phyloP scores from a whole-genome alignment of 2,113 vertebrate genomes.

The Campylomormyrus numenius region DNA sequence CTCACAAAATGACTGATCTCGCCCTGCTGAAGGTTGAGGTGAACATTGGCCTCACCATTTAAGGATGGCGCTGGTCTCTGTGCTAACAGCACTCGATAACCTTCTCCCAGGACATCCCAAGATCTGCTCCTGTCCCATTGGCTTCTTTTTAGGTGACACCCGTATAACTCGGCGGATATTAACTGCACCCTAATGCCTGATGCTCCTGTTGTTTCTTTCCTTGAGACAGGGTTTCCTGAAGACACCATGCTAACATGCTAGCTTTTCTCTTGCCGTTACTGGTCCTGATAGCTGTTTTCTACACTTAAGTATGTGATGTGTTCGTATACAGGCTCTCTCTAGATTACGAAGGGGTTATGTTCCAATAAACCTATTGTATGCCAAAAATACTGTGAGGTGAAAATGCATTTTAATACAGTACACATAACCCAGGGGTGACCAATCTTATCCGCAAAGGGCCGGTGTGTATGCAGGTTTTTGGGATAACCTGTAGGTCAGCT shows the following conservation, averaged over 20 bases:
- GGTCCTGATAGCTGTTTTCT: not conserved
- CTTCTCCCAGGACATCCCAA: not conserved
- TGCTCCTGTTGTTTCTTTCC: not conserved
- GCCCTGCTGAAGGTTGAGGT: not conserved
- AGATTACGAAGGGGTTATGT: too few species aligned
- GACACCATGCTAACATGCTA: not conserved
- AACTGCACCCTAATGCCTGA: not conserved
- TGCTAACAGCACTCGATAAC: not conserved
- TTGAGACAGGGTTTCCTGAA: not conserved
- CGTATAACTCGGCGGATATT: not conserved
- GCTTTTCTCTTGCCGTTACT: not conserved
- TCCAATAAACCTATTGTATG: too few species aligned
- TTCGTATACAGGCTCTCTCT: not conserved
- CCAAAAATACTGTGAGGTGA: too few species aligned
- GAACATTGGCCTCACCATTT: not conserved
- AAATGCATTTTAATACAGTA: too few species aligned
- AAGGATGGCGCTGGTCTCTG: not conserved
- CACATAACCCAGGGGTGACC: too few species aligned
- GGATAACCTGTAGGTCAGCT: too few species aligned
- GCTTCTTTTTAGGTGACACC: not conserved
- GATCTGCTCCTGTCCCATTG: not conserved
- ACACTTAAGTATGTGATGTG: not conserved
- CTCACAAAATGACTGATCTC: not conserved
- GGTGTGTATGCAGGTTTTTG: too few species aligned
- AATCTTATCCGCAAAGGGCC: too few species aligned